Conservation (phyloP, 2,113 vertebrate species). For the Spea bombifrons region DNA sequence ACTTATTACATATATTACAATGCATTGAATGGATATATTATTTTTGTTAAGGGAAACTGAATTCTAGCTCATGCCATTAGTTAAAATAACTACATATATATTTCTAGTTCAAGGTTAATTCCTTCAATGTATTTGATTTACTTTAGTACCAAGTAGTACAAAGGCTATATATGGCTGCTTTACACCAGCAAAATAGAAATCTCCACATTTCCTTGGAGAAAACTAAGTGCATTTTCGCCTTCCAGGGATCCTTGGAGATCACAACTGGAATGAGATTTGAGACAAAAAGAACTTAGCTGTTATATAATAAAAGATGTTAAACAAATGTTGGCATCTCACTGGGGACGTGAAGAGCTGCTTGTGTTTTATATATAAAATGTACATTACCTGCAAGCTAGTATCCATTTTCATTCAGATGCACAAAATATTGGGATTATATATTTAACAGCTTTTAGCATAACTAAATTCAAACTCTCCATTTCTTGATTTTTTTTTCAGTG, state of each 20-base stretch:
- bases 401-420: conserved; percentile 30
- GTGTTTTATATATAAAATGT: conserved; percentile 67
- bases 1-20: no score
- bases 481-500: no score
- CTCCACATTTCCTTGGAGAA: conserved; percentile 75
- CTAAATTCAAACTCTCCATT: no score
- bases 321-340: conserved; percentile 78
- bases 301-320: conserved; percentile 78
- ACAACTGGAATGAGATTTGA: conserved; percentile 77
- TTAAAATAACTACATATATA: no score
- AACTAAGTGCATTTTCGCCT: conserved; percentile 76
- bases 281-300: conserved; percentile 76
- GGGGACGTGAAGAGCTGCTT: conserved; percentile 70
- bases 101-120: no score
- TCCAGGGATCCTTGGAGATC: conserved; percentile 72
- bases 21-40: no score
- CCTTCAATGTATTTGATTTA: no score
- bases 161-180: conserved; percentile 71
- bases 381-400: conserved; percentile 56
- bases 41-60: no score
- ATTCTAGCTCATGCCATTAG: no score
- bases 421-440: background rate
- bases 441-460: no score
- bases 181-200: conserved; percentile 76
- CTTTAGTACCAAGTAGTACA: no score